Evolutionary conservation across 2,797 vertebrate species (phyloP), one percentile per base, ranked within the genome.

Genomic region (Hybognathus amarus): DNA sequence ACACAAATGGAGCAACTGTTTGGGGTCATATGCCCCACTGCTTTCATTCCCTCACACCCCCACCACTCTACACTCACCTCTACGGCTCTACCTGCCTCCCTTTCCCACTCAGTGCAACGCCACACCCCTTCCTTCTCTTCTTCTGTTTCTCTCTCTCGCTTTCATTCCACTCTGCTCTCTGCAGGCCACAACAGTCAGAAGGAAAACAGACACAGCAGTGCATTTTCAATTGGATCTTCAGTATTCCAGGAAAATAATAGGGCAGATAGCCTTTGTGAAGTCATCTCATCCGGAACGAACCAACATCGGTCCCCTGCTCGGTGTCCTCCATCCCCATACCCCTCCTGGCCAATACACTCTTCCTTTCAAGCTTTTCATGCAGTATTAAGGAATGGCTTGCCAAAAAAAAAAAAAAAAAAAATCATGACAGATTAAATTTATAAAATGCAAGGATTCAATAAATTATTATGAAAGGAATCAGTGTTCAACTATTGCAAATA

Each of bases 211-310:
- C 88, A 87, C 90, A 91, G 90, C 90, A 85, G 91, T 89, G 88
- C 84, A 88, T 93, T 93, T 93, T 89, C 92, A 90, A 92, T 92
- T 91, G 91, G 91, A 92, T 93, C 92, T 91, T 92, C 91, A 91
- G 92, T 91, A 94, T 93, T 90, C 90, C 89, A 88, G 83, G 82
- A 87, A 91, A 94, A 92, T 91, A 93, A 94, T 93, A 91, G 91
- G 85, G 89, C 92, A 84, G 83, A 80, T 90, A 91, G 88, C 89
- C 90, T 93, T 91, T 90, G 92, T 91, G 90, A 92, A 92, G 91
- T 90, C 83, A 85, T 88, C 88, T 92, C 90, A 92, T 86, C 92
- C 88, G 70, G 88, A 91, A 90, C 40, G 83, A 89, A 88, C 88
- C 85, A 86, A 89, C 87, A 79, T 81, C 59, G 61, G 67, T 77